Evolutionary conservation across 2,888 invertebrate species (phyloP), one percentile per base, ranked within the genome.

Genomic region (Lycaena phlaeas): DNA sequence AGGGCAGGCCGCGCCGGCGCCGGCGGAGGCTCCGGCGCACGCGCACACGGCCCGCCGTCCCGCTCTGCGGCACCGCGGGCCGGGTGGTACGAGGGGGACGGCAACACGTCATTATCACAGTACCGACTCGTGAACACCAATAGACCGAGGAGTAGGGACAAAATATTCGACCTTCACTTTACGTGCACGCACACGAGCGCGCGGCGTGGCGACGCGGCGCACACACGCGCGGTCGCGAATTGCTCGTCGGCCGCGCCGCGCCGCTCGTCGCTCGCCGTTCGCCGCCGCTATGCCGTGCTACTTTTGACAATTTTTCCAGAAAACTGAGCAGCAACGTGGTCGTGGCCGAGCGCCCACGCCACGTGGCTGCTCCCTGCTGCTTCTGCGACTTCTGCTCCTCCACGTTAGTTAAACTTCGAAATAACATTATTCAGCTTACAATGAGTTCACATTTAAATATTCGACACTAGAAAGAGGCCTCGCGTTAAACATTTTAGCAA

Each of bases 151-250:
- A 81, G 82, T 78, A 75, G 79, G 81, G 82, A 77, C 74, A 68
- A 77, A 76, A 74, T 78, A 81, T 81, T 81, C 84, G 85, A 84
- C 82, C 84, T 85, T 84, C 84, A 84, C 79, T 85, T 76, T 68
- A 74, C 77, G 74, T 53, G 51, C 54, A 72, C 81, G 71, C 78
- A 77, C 75, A 67, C 71, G 57, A 59, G 62, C 65, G 64, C 61
- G 53, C 57, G 56, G 49, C 57, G 62, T 63, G 61, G 59, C 68
- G 67, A 70, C 64, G 64, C 64, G 64, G 64, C 64, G 61, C 62
- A 59, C 57, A 54, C 78, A 66, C 67, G 75, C 73, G 69, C 57
- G 58, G 52, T 52, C 50, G 55, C 55, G 50, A 55, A 55, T 55
- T 51, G 53, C 51, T 52, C 46, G 57, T 53, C 49, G 44, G 52